Evolutionary conservation across 1,140 invertebrate species (phyloP), one percentile per base, ranked within the genome.

Genomic region (Cydia strobilella): DNA sequence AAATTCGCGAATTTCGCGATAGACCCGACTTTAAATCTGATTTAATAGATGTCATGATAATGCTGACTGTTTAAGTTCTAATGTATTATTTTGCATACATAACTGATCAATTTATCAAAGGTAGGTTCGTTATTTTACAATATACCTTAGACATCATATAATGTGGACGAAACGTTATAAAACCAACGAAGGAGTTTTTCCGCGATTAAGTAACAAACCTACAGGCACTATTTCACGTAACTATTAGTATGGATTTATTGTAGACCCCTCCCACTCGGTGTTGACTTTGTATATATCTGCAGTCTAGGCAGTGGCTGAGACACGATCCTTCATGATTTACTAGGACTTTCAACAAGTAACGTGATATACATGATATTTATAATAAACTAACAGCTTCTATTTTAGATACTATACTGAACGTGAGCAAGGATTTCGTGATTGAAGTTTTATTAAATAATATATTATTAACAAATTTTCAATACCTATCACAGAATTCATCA

Each of bases 191-290:
- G 31, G 4, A 69, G 27, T 69, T 69, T 69, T 69, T 69, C 65
- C 35, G 31, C 5, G 65, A 39, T 69, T 69, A 69, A 69, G 65
- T 15, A 69, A 69, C 65, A 69, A 69, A 69, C 65, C 35, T 35
- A 18, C 31, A 18, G 65, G 65, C 65, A 69, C 13, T 35, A 20
- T 66, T 69, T 35, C 65, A 35, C 65, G 65, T 23, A 69, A 35
- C 65, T 69, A 69, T 69, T 69, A 69, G 65, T 69, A 69, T 69
- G 65, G 65, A 84, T 87, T 87, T 86, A 88, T 86, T 81, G 77
- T 39, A 31, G 65, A 74, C 76, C 63, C 82, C 84, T 78, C 86
- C 85, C 79, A 80, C 79, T 77, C 74, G 74, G 72, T 75, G 77
- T 75, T 78, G 79, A 73, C 51, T 76, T 77, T 73, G 54, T 63